Evolutionary conservation across 2,113 vertebrate genomes (phyloP), one percentile per base, ranked within the genome.

Genomic region (Nettapus auritus): DNA sequence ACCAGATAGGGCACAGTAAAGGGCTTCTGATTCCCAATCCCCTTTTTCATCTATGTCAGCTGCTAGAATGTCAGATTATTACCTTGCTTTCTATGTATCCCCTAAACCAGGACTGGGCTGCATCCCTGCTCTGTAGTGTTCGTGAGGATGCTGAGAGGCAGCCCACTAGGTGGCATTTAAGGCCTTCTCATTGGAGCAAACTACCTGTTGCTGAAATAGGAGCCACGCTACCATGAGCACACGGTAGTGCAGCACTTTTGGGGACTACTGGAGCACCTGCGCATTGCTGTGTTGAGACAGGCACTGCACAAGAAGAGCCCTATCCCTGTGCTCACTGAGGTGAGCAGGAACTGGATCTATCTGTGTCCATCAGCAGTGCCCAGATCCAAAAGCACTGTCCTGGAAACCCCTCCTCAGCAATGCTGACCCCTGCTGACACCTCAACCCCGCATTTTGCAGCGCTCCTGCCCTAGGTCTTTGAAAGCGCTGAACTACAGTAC

Each of bases 141-240:
- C 89, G 22, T 46, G 74, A 90, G 63, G 46, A 90, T 62, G 52
- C 66, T 88, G 81, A 70, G n/a, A 70, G 71, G 83, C 18, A 91
- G 88, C 59, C 96, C 96, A 97, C 96, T 94, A 96, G 96, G 57
- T 97, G 96, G 96, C 94, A 93, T 85, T 90, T 93, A 74, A 95
- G 42, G 82, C 53, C 86, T 70, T 70, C 55, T 85, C 77, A 92
- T 44, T 91, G 52, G 44, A 88, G 44, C 17, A 69, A 56, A 48
- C 29, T 5, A 75, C 56, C 20, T 88, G 36, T 70, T 88, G n/a
- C 42, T 50, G 64, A 81, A 83, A 62, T 1, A 40, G n/a, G n/a
- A 89, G 74, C 36, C 26, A 15, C 0, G 0, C 67, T 60, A 14
- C 33, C 33, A 13, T 20, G 16, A 73, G 4, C 17, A n/a, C 34